Evolutionary conservation across 2,113 vertebrate genomes (phyloP), one percentile per base, ranked within the genome.

Genomic region (Chaetodon auriga): DNA sequence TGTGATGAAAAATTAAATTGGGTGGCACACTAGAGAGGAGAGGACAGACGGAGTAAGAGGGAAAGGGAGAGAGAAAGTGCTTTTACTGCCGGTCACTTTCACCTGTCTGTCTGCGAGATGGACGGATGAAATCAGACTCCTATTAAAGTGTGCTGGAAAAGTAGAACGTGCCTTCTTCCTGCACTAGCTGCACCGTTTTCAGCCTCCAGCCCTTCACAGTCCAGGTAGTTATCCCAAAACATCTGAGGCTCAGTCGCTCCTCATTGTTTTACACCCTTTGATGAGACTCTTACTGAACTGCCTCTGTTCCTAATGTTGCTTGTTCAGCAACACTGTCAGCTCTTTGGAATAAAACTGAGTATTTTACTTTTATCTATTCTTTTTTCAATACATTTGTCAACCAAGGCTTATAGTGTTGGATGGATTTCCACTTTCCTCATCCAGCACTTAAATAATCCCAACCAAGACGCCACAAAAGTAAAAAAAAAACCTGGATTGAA

Each of bases 1-100:
- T 75, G 77, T 73, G 61, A 87, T 92, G 71, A 92, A 92, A 91
- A 87, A 90, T 90, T 77, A 83, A 89, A 64, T 72, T 83, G 58
- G 68, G 60, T 75, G 74, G 45, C 57, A 71, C 9, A 84, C 43
- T 51, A 68, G 64, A 66, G 57, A 66, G 49, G 36, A 61, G 45
- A 64, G 70, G 21, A 80, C 14, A 76, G 72, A 79, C 15, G 65
- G 58, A 35, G 9, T 12, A 21, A 65, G 16, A 57, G 53, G 23
- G 63, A 64, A 3, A 38, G 16, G 48, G 2, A 5, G 51, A 51
- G 75, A 72, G 60, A 71, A 79, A 88, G 88, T 79, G 90, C 80
- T 91, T 90, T 88, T 87, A 86, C 83, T 83, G 86, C 75, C 36
- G 55, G 73, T 84, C 81, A 73, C 81, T 91, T 91, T 90, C 82